Evolutionary conservation across 2,797 vertebrate genomes (phyloP), one percentile per base, ranked within the genome.

Genomic region (Nothura maculosa): DNA sequence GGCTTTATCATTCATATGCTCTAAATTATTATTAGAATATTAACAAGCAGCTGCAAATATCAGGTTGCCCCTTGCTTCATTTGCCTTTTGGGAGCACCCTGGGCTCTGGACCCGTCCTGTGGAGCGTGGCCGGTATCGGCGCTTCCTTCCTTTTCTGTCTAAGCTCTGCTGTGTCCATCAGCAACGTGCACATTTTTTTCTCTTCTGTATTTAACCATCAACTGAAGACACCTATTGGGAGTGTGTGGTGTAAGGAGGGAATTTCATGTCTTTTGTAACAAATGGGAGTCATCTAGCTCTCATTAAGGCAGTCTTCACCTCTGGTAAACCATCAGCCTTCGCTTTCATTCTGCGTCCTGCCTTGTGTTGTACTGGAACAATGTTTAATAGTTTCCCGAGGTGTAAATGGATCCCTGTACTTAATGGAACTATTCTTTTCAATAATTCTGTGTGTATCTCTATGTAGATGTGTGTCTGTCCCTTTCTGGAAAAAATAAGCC

Each of bases 321-420:
- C 83, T 70, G n/a, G 52, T 61, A 75, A 81, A 89, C 92, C 68
- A 48, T 57, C 85, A 42, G 85, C 55, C 32, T 81, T 83, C 13
- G 9, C 55, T 94, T 64, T 85, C 10, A 25, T 85, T 94, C 52
- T 91, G 9, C 86, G 30, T 74, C 42, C 60, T 77, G 22, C 77
- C 47, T 48, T 85, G 43, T 32, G 20, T 24, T 78, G 54, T 81
- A 52, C 43, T 73, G 55, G 27, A 70, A 77, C 63, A 70, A 77
- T 61, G 45, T 87, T 93, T 96, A 88, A 92, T 93, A 91, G 87
- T 84, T 48, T 96, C 93, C 82, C 61, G 69, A 86, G 89, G 50
- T 81, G 32, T 80, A 91, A 97, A 93, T 95, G 64, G 94, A 95
- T 96, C 61, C 55, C 34, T 92, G 38, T 61, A 54, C 85, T 90